Base-by-base conservation (phyloP, 1,140 invertebrate genomes). In the Trachymyrmex cornetzi region DNA sequence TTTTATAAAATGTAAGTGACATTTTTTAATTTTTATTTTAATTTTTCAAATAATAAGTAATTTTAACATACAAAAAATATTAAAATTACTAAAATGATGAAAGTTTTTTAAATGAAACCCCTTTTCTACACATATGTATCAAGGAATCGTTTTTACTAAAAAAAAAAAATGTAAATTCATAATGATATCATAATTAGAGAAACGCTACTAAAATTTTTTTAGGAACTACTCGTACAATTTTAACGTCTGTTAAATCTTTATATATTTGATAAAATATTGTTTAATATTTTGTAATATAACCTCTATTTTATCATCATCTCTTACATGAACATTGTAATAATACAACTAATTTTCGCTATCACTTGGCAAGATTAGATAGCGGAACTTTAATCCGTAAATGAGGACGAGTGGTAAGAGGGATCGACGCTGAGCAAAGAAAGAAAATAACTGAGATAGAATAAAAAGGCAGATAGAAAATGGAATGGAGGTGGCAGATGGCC, bases 401-500 rank as follows among this genome's bases (percentile, higher is more conserved):
- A 57, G 24, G 50, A 59, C 53, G n/a, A 63, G n/a, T 34, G 53
- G 44, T 53, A 50, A 67, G 64, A 69, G 0, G 19, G 30, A 69
- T 75, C 27, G 64, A 59, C 22, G 12, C 16, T 27, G 16, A 81
- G 30, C 22, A 50, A 22, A 63, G 9, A 79, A 38, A 48, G 61
- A 48, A 16, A 38, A 48, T 67, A 59, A n/a, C 38, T 30, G 12
- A 81, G n/a, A 53, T 14, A 75, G 11, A 61, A 55, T 38, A 12
- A 27, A 74, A 71, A 38, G 44, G 1, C 24, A 34, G 5, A 27
- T 30, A 61, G 66, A 64, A 80, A 82, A 71, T 59, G n/a, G 27
- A 72, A 69, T n/a, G 27, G 34, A 66, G 64, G 53, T 64, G 66
- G 55, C 64, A 80, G 77, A 69, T 53, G 77, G 86, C 72, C 61